Base-by-base conservation (phyloP, 92 coral and sea anemone genomes). In the Epizoanthus fatuus region DNA sequence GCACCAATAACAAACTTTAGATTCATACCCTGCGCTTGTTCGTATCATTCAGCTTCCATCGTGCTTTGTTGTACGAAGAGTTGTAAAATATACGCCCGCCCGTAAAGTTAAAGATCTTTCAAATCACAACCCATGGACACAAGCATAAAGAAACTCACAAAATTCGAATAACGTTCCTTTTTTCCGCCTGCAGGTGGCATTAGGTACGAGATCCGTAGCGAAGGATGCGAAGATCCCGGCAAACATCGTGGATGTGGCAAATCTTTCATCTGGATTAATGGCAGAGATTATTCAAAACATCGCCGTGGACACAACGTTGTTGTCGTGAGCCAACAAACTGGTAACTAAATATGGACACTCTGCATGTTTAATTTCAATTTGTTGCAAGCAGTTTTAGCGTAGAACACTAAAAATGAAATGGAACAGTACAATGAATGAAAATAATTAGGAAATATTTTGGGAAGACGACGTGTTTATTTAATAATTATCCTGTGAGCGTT, bases 131-230 rank as follows among this genome's bases (percentile, higher is more conserved):
- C 9, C 8, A 44, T 44, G 49, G 8, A 44, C 9, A 44, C 9
- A 44, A 44, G 49, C 7, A 37, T 16, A 67, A 15, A 7, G 8
- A 65, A 13, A 13, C 12, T 2, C 13, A n/a, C 44, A 9, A 0
- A 65, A 42, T 65, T 32, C 25, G 42, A 16, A 39, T 22, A 69
- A n/a, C 12, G 19, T 7, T 45, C 15, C 0, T 29, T 32, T 32
- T 32, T n/a, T 17, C 9, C 7, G 9, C 49, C 22, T 19, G 54
- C 56, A 77, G 82, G 82, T 8, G 82, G 82, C 40, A 77, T 77
- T 51, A 77, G 65, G 29, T 77, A 77, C 37, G 82, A 77, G 69
- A 77, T 77, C 45, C 70, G 82, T 25, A 77, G 82, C n/a, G 82
- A 77, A 39, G 82, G 70, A 1, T 77, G 82, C 20, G 70, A 20